phyloP scores from a whole-genome alignment of 2,888 invertebrate genomes.

The Campoplex capitator region DNA sequence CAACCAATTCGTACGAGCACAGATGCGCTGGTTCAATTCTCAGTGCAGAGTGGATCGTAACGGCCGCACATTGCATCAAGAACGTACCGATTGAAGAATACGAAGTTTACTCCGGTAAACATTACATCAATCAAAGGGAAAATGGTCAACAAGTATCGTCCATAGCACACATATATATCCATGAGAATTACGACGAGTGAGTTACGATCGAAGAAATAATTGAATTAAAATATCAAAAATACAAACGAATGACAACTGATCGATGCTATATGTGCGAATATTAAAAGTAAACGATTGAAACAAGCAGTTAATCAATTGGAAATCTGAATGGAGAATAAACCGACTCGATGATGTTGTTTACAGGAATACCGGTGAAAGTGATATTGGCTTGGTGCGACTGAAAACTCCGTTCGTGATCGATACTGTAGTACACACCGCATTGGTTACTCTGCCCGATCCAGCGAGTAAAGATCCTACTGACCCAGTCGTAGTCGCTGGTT shows the following conservation, averaged over 20 bases:
- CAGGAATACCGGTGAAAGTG: slow-evolving; percentile 86
- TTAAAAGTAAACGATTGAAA: no score
- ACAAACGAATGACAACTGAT: background rate
- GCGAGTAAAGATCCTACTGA: no score
- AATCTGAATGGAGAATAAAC: background rate
- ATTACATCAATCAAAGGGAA: slow-evolving; percentile 82
- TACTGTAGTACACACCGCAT: slow-evolving; percentile 84
- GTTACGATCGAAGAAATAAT: slow-evolving; percentile 24
- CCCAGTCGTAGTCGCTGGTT: slow-evolving; percentile 86
- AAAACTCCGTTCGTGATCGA: slow-evolving; percentile 76
- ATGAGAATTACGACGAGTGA: slow-evolving; percentile 80
- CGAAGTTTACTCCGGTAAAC: slow-evolving; percentile 86
- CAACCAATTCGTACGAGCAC: slow-evolving; percentile 78
- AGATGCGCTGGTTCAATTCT: slow-evolving; percentile 85
- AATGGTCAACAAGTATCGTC: slow-evolving; percentile 79
- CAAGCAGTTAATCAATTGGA: background rate
- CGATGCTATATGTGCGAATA: no score
- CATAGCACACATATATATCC: slow-evolving; percentile 79
- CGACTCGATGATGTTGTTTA: slow-evolving; percentile 22
- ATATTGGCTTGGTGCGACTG: slow-evolving; percentile 89
- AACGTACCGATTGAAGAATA: slow-evolving; percentile 77
- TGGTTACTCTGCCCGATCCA: no score
- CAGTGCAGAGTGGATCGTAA: slow-evolving; percentile 82
- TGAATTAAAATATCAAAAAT: background rate
- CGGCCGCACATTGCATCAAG: slow-evolving; percentile 84